Evolutionary conservation across 2,888 invertebrate genomes (phyloP).

Genomic region (Labia minor): DNA sequence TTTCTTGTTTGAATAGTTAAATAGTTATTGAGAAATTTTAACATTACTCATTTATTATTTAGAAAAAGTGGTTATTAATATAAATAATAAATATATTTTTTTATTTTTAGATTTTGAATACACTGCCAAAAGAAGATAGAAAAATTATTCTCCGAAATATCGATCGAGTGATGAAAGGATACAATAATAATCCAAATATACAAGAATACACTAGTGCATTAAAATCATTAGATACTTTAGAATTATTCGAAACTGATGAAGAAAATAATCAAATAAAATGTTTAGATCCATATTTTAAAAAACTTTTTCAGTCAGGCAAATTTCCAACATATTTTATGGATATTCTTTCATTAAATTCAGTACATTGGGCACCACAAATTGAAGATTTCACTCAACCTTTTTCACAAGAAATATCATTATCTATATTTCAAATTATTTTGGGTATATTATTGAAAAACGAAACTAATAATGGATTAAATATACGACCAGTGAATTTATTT

Average conservation of each 20-base stretch:
- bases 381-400: conserved; percentile 54
- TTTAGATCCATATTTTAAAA: conserved; percentile 38
- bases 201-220: conserved; percentile 38
- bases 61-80: no score
- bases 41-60: no score
- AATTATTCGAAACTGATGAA: conserved; percentile 28
- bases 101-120: conserved; percentile 14
- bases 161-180: conserved; percentile 51
- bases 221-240: conserved; percentile 48
- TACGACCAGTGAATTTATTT: conserved; percentile 28
- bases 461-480: background rate
- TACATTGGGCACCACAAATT: conserved; percentile 57
- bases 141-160: conserved; percentile 46
- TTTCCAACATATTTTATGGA: conserved; percentile 60
- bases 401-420: conserved; percentile 47
- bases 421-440: conserved; percentile 51
- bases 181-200: conserved; percentile 37
- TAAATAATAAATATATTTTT: background rate
- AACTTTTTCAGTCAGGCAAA: conserved; percentile 47
- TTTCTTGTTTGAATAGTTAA: no score
- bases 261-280: conserved; percentile 16
- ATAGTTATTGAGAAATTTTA: no score
- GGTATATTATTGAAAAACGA: conserved; percentile 25
- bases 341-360: conserved; percentile 50
- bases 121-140: conserved; percentile 42